These are phyloP conservation scores for Anguilla marmorata DNA, from an alignment of 2,797 vertebrate genomes.

Conservation along the genomic window DNA sequence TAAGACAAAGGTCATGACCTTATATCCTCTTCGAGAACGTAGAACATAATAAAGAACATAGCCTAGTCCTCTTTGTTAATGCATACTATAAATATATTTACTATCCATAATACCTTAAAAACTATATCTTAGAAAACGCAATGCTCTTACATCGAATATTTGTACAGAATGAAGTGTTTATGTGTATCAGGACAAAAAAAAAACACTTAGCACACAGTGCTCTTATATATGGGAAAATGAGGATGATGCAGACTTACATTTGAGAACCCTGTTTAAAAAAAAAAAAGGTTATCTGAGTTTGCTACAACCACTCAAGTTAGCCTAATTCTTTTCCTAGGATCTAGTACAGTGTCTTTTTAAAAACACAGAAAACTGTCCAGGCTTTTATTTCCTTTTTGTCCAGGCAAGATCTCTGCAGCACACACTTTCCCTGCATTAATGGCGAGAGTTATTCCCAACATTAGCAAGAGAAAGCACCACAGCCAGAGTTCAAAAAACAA, in stretches of 20 bases:
- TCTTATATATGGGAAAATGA: neutral
- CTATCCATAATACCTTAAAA: no score
- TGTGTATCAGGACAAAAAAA: no score
- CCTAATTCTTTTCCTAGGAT: neutral
- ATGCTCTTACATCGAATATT: neutral
- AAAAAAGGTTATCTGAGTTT: no score
- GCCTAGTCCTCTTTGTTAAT: no score
- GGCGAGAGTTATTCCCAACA: no score
- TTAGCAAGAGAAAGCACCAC: neutral
- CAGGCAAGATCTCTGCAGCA: neutral
- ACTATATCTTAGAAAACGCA: neutral
- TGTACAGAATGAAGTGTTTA: no score
- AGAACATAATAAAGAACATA: no score
- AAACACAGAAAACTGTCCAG: neutral
- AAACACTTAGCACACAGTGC: neutral
- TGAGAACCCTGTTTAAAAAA: neutral
- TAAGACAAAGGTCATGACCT: neutral
- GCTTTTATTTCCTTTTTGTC: neutral
- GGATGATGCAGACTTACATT: no score
- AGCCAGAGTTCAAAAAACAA: neutral
- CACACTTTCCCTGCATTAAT: neutral
- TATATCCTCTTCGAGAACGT: neutral
- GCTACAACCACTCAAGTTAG: neutral
- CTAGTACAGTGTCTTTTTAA: neutral
- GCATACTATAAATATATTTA: no score